Evolutionary conservation across 2,888 invertebrate genomes (phyloP), one percentile per base, ranked within the genome.

Genomic region (Gymnosoma rotundatum): DNA sequence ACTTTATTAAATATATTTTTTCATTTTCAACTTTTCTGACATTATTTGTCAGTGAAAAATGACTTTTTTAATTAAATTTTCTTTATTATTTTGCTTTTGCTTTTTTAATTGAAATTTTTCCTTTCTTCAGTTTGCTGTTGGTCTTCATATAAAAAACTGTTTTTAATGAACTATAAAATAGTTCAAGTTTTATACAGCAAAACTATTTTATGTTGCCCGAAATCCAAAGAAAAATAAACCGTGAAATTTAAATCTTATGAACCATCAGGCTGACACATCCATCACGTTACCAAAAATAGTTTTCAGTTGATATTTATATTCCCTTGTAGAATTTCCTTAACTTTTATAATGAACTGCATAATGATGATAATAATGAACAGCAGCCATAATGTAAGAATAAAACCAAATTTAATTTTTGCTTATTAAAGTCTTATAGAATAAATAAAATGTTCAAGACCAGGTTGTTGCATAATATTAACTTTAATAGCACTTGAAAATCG

Each of bases 121-220:
- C 16, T 73, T 52, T 20, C 21, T 25, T 32, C 54, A 36, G 58
- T 64, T 70, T 58, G 20, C 32, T 63, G 64, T 69, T 20, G 75
- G 60, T 75, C 79, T 61, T 74, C 64, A 18, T 8, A 52, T 9
- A 9, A 52, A 20, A 84, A 63, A 81, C 81, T 74, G 78, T 5
- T 84, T 83, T 84, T 84, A 84, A 84, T 84, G 78, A 84, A 84
- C 78, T 81, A 80, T 78, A 69, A 84, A 84, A 84, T 81, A 84
- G 84, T 84, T 84, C 45, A 54, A 83, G 80, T 78, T 79, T 83
- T 73, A 52, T 70, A 14, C 25, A 54, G 36, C 45, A 66, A 82
- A 81, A 75, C 54, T 64, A 12, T 20, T 60, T 73, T 32, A 61
- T 67, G 60, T 73, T 48, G 61, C 61, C 42, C 20, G 52, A 66